Evolutionary conservation across 2,113 vertebrate genomes (phyloP).

Genomic region (Picathartes gymnocephalus): DNA sequence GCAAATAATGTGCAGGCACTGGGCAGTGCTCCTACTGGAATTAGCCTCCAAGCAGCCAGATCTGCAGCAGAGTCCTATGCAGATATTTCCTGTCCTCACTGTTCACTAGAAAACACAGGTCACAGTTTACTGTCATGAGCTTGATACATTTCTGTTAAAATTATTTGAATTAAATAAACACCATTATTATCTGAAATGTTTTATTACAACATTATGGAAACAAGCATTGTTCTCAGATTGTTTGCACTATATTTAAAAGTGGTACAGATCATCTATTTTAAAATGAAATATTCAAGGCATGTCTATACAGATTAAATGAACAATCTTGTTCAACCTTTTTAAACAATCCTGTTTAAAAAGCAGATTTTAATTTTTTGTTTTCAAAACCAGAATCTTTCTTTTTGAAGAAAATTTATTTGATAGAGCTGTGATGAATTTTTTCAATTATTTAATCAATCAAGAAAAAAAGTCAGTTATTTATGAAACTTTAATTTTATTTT

Average conservation of each 20-base stretch:
- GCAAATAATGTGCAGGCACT: neutral
- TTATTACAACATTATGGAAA: neutral
- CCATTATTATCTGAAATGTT: neutral
- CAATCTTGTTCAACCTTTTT: neutral
- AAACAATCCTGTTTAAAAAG: neutral
- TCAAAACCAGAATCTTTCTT: fast-evolving
- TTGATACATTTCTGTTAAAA: neutral
- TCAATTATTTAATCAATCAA: neutral
- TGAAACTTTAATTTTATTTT: conserved; percentile 10
- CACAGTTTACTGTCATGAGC: neutral
- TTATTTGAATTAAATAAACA: neutral
- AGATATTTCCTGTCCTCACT: neutral
- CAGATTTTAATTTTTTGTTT: neutral
- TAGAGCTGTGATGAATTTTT: neutral
- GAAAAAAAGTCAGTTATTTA: neutral
- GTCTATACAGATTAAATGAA: neutral
- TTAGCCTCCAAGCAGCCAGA: neutral
- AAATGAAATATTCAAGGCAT: neutral
- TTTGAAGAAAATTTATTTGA: neutral
- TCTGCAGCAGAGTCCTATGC: neutral
- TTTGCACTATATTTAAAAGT: neutral
- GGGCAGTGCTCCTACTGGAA: neutral
- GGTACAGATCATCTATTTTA: neutral
- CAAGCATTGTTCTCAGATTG: neutral
- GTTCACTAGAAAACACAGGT: neutral